phyloP scores from a whole-genome alignment of 2,113 vertebrate species.

The Theristicus caerulescens region DNA sequence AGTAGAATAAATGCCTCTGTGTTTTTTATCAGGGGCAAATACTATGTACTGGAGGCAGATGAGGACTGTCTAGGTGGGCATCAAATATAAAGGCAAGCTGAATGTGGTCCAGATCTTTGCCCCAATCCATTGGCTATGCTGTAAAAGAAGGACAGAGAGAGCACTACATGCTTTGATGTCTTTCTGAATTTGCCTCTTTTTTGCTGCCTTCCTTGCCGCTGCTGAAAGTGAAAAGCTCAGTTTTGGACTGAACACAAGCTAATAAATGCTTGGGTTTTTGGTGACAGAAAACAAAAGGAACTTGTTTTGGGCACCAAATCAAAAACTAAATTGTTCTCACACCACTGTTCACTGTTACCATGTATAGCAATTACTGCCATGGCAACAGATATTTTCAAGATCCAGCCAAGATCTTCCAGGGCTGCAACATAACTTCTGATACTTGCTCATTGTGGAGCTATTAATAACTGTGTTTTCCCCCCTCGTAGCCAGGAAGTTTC shows the following conservation, averaged over 20 bases:
- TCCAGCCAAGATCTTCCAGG: constrained; percentile 36
- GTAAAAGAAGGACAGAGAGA: neutral
- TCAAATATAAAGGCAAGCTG: neutral
- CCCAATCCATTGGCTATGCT: accelerated
- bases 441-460: constrained; percentile 48
- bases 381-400: constrained; percentile 29
- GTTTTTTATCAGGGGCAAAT: neutral
- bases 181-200: neutral
- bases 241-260: neutral
- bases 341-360: constrained; percentile 7
- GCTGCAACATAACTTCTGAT: constrained; percentile 34
- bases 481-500: constrained; percentile 22
- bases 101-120: neutral
- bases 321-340: constrained; percentile 48
- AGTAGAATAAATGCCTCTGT: neutral
- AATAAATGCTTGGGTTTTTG: neutral
- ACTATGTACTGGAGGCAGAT: neutral
- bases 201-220: neutral
- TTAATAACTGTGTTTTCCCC: constrained; percentile 45
- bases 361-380: constrained; percentile 50
- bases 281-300: constrained; percentile 19
- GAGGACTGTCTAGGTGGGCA: neutral
- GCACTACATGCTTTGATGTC: neutral
- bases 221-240: constrained; percentile 6
- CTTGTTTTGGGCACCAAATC: constrained; percentile 49